A percentile compares a stretch with the other conserved stretches of the same genome.
phyloP scores from a whole-genome alignment of 2,888 invertebrate species.

The Lapara coniferarum region DNA sequence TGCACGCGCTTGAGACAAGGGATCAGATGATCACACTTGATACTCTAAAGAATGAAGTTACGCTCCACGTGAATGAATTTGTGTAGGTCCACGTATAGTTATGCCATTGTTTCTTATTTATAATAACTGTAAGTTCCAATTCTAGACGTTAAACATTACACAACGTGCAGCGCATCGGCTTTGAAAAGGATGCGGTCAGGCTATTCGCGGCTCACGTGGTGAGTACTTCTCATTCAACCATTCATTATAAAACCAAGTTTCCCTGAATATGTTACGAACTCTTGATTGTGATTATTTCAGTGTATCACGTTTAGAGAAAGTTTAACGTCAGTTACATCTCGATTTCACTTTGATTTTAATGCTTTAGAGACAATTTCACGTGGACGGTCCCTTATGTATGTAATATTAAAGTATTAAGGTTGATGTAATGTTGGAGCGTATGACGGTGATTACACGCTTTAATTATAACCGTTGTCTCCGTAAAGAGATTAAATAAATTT shows the following conservation, averaged over 20 bases:
- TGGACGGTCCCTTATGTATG: no score
- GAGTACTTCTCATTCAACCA: neutral
- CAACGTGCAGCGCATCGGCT: slow-evolving; percentile 2
- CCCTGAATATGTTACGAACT: neutral
- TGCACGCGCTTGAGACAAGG: slow-evolving; percentile 1
- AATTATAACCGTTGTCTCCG: neutral
- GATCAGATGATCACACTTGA: slow-evolving; percentile 19
- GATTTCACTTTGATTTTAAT: neutral
- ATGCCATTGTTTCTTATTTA: slow-evolving; percentile 16
- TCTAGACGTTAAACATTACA: neutral
- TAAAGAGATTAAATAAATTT: neutral
- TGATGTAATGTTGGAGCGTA: neutral
- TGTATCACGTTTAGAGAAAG: neutral
- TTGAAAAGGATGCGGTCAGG: neutral
- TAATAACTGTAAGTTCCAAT: slow-evolving; percentile 5
- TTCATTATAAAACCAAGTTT: neutral
- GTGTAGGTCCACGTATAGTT: neutral
- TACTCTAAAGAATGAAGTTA: slow-evolving; percentile 8
- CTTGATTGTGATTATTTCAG: neutral
- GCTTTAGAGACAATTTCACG: no score
- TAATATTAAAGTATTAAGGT: neutral
- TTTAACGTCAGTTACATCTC: neutral
- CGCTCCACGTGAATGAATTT: slow-evolving; percentile 10
- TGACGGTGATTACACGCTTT: neutral
- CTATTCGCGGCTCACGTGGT: slow-evolving; percentile 1